A percentile compares a stretch with the other conserved stretches of the same genome.
These are phyloP conservation scores for Triplophysa yarkandensis DNA, from an alignment of 2,797 vertebrate genomes.

Conservation along the genomic window DNA sequence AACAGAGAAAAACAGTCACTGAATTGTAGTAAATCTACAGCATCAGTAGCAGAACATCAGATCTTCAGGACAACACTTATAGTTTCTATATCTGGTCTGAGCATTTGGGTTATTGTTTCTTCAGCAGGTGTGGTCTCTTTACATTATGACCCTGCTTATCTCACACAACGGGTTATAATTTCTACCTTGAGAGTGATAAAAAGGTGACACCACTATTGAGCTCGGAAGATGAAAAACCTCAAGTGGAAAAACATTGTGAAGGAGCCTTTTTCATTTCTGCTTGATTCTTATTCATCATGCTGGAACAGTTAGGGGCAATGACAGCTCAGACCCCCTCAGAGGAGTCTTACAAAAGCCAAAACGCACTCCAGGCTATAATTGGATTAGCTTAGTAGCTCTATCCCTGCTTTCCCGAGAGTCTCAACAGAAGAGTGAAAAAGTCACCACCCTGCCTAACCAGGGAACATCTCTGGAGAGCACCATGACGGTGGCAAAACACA, in stretches of 20 bases:
- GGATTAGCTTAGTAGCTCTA: constrained; percentile 50
- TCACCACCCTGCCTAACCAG: constrained; percentile 29
- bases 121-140: not conserved
- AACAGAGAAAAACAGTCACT: not conserved
- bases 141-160: constrained; percentile 14
- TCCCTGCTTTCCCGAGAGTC: constrained; percentile 40
- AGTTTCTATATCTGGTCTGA: not conserved
- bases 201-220: not conserved
- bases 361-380: constrained; percentile 56
- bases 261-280: constrained; percentile 4
- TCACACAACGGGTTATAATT: constrained; percentile 16
- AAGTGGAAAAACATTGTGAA: constrained; percentile 31
- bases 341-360: constrained; percentile 45
- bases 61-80: not conserved
- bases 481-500: not conserved
- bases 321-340: constrained; percentile 44
- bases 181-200: not conserved
- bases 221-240: not conserved
- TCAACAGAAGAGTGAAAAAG: constrained; percentile 29
- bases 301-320: not conserved
- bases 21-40: not conserved
- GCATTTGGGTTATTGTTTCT: not conserved
- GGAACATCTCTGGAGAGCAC: constrained; percentile 17
- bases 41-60: not conserved
- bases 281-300: constrained; percentile 41